Base-by-base conservation (phyloP, 2,797 vertebrate species). In the Aphelocoma californica region DNA sequence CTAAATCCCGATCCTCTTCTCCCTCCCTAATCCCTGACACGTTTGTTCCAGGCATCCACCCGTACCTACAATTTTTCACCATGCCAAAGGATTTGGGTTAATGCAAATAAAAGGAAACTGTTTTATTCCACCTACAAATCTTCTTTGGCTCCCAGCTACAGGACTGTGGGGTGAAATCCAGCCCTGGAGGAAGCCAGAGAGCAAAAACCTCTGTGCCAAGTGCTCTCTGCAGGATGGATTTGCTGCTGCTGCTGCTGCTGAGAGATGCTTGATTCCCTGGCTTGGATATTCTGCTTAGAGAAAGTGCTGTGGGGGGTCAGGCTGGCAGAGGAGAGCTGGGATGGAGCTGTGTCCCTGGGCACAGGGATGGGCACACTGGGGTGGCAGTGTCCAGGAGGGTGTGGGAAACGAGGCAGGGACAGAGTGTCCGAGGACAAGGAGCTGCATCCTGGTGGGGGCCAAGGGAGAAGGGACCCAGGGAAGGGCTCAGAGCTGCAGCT, bases 51-150 rank as follows among this genome's bases (percentile, higher is more conserved):
- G 94, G 72, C 83, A 62, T 60, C 72, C 54, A 4, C 20, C 75
- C 15, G 2, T 87, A 66, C 79, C 74, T 62, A 58, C 71, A 51
- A 9, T 8, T 32, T 53, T 3, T 18, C 18, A 2, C 86, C 54
- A 10, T 0, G 25, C 94, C 90, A 86, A 84, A 74, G 85, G 62
- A 50, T 78, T 85, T 86, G 31, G 65, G 65, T 86, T 88, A 81
- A 86, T 61, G 77, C 77, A 91, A 95, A 81, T 78, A 74, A 73
- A 95, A 95, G 65, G 65, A 70, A 71, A 78, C 74, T 54, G 71
- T 45, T 93, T 90, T 72, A 72, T 93, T 88, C 80, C 90, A 82
- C 93, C 90, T 75, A 88, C 83, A 95, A 84, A 78, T 81, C 90
- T 62, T 57, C 70, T 42, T 18, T 93, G 84, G 86, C 92, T 88